A percentile compares a stretch with the other conserved stretches of the same genome.
These are phyloP conservation scores for Lithobates pipiens DNA, from an alignment of 2,797 vertebrate genomes.

Conservation along the genomic window DNA sequence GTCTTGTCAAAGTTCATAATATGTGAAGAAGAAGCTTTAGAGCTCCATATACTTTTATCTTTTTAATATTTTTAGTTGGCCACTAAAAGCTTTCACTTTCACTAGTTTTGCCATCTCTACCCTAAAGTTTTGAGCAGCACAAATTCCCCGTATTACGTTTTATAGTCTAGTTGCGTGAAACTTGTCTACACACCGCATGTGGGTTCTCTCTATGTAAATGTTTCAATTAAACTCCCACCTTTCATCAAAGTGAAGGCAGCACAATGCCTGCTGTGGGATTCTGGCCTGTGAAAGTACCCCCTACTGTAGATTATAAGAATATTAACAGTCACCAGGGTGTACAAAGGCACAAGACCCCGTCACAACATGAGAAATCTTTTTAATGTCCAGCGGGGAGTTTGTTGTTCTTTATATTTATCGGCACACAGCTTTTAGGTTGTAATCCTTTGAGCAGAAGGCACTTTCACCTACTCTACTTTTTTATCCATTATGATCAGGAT, in stretches of 20 bases:
- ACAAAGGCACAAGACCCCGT: neutral
- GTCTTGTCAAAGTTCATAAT: too few relatives aligned
- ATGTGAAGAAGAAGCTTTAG: too few relatives aligned
- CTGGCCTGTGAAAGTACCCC: constrained; percentile 28
- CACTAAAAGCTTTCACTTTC: too few relatives aligned
- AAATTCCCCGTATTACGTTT: neutral
- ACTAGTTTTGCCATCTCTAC: too few relatives aligned
- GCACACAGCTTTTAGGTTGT: neutral
- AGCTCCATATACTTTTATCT: too few relatives aligned
- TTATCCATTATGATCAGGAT: neutral
- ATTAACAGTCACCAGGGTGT: constrained; percentile 10
- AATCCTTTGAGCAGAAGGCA: constrained; percentile 1
- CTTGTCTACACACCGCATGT: neutral
- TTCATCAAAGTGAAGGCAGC: constrained; percentile 6
- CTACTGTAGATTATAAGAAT: constrained; percentile 26
- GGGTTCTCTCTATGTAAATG: neutral
- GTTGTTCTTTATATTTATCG: neutral
- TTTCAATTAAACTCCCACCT: neutral
- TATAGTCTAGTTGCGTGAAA: neutral
- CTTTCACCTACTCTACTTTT: neutral
- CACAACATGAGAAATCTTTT: neutral
- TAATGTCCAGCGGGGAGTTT: neutral
- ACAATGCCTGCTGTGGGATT: constrained; percentile 10
- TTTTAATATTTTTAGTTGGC: too few relatives aligned
- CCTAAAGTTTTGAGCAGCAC: neutral